Evolutionary conservation across 2,888 invertebrate genomes (phyloP), one percentile per base, ranked within the genome.

Genomic region (Drosophila planitibia): DNA sequence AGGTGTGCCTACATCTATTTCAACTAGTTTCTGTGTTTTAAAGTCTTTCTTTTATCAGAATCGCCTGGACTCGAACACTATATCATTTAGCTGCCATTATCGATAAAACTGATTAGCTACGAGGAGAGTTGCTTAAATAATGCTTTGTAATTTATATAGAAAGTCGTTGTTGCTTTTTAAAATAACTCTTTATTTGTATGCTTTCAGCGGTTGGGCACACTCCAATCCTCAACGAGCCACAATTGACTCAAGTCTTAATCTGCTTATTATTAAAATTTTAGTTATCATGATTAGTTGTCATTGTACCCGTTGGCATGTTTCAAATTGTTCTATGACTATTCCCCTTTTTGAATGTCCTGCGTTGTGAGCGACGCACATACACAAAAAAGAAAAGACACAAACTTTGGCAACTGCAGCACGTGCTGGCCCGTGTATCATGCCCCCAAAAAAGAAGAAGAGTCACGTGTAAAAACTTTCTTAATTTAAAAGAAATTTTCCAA

Each of bases 401-500:
- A 81, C 60, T 80, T 80, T 65, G 28, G 47, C 77, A 70, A 75
- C 59, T 71, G 84, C 86, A 73, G 84, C 82, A 89, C 89, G 89
- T 85, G 78, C 80, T 70, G 49, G 35, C 35, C 47, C 22, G 51
- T 64, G 66, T 51, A 39, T 32, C 44, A 44, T 22, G 37, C 28
- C 53, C 39, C 30, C 4, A 25, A 39, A 30, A 59, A 47, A 33
- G 22, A 41, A 66, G 79, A 69, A 85, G 74, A 79, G 82, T 87
- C 87, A 87, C 87, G 87, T 87, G 83, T 84, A 77, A 72, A 85
- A 90, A 87, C 79, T 87, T 87, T 87, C 89, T 85, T 87, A 87
- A 87, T 87, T 87, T 87, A 90, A 87, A 87, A 90, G 86, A 87
- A 87, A 90, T 87, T 87, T 88, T 86, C 82, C 76, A 87, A 90